Percentiles rank a stretch among this genome's conserved stretches.
These are phyloP conservation scores for Anguilla anguilla DNA, from an alignment of 2,797 vertebrate species.

Conservation along the genomic window DNA sequence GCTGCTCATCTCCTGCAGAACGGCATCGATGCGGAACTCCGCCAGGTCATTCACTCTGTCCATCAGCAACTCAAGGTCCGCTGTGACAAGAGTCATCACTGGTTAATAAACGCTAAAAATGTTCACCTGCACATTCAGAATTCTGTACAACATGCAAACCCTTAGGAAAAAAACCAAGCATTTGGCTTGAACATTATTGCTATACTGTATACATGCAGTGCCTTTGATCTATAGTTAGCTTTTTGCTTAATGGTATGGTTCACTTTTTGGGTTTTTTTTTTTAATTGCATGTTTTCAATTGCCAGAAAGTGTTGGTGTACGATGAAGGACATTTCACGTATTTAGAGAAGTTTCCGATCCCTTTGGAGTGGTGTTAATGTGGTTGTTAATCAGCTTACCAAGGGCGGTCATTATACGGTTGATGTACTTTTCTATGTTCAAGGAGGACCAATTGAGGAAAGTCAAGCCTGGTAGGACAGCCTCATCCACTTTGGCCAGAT, in stretches of 20 bases:
- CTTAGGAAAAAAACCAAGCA: neutral
- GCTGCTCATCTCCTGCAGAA: constrained; percentile 85
- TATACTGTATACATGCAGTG: neutral
- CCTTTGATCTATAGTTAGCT: neutral
- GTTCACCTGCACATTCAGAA: neutral
- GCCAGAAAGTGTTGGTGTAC: neutral
- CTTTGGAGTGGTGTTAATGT: neutral
- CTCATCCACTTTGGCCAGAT: constrained; percentile 82
- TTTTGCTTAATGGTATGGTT: neutral
- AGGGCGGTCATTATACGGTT: constrained; percentile 73
- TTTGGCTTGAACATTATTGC: neutral
- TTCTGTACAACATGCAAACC: neutral
- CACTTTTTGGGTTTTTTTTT: neutral
- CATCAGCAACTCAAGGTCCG: constrained; percentile 81
- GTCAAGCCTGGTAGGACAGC: constrained; percentile 84
- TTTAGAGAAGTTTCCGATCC: neutral
- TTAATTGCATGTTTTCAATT: neutral
- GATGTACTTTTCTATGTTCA: constrained; percentile 86
- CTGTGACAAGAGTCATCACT: constrained; percentile 59
- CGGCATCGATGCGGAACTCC: constrained; percentile 86
- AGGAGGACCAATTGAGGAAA: constrained; percentile 86
- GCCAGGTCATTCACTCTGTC: constrained; percentile 84
- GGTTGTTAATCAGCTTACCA: constrained; percentile 65
- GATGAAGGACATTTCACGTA: neutral
- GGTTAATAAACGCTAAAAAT: neutral